Conservation (phyloP, 1,140 invertebrate genomes). For the Macrosteles quadrilineatus region DNA sequence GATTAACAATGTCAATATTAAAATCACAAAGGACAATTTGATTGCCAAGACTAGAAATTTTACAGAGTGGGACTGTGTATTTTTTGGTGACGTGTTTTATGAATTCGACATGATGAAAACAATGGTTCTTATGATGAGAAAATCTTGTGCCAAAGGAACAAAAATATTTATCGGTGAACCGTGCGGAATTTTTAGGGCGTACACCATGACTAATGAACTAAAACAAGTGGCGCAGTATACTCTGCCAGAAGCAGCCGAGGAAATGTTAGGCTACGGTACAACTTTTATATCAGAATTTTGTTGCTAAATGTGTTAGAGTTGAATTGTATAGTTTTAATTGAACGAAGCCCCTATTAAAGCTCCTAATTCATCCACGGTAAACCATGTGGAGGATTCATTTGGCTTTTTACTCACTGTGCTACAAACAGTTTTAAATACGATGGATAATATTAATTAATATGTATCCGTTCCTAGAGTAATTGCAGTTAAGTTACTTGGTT, state of each 20-base stretch:
- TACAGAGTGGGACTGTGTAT: slow-evolving; percentile 50
- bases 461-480: too few species aligned
- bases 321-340: too few species aligned
- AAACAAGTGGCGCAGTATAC: not conserved
- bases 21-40: slow-evolving; percentile 50
- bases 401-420: too few species aligned
- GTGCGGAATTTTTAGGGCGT: not conserved
- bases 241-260: not conserved
- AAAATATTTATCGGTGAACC: not conserved
- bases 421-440: too few species aligned
- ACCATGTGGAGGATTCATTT: too few species aligned
- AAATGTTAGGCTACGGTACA: not conserved
- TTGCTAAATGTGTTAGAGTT: too few species aligned
- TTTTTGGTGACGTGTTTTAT: slow-evolving; percentile 61
- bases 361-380: too few species aligned
- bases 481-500: too few species aligned
- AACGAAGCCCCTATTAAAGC: too few species aligned
- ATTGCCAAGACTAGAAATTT: slow-evolving; percentile 36
- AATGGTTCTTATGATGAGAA: slow-evolving; percentile 43
- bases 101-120: slow-evolving; percentile 53
- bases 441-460: too few species aligned
- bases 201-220: not conserved
- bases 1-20: slow-evolving; percentile 51
- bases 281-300: not conserved
- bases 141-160: not conserved